Conservation (phyloP, 2,888 invertebrate species). For the Syrista parreyssii region DNA sequence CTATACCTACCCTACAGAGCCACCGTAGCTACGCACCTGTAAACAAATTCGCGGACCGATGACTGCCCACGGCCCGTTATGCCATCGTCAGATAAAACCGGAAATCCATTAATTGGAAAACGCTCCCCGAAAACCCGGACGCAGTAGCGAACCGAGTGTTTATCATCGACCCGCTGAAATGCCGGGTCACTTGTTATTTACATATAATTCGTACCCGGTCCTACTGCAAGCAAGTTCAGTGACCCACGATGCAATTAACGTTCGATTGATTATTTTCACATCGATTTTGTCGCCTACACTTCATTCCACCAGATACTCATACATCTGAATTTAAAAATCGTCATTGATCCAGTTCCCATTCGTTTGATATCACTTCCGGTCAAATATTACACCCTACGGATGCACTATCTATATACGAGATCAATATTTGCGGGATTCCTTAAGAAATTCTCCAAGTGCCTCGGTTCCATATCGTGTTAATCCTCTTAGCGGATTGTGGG, state of each 20-base stretch:
- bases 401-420: not conserved
- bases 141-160: conserved; percentile 30
- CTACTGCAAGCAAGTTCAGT: conserved; percentile 40
- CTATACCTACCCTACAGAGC: not conserved
- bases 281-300: not conserved
- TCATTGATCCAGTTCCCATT: not conserved
- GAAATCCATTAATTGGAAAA: conserved; percentile 63
- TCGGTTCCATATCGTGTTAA: not conserved
- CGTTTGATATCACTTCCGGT: not conserved
- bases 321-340: not conserved
- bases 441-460: not conserved
- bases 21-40: conserved; percentile 35
- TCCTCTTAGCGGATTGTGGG: not conserved
- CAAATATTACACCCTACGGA: not conserved
- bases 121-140: conserved; percentile 41
- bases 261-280: conserved; percentile 52
- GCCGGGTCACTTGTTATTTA: conserved; percentile 56
- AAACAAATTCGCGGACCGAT: conserved; percentile 48
- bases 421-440: not conserved
- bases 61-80: conserved; percentile 29
- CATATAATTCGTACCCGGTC: conserved; percentile 50
- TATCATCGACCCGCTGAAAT: conserved; percentile 46
- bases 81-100: conserved; percentile 48
- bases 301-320: not conserved
- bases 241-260: conserved; percentile 50